These are phyloP conservation scores for Enteromius afrohamiltoni DNA, from an alignment of 2,797 vertebrate species.

Conservation along the genomic window DNA sequence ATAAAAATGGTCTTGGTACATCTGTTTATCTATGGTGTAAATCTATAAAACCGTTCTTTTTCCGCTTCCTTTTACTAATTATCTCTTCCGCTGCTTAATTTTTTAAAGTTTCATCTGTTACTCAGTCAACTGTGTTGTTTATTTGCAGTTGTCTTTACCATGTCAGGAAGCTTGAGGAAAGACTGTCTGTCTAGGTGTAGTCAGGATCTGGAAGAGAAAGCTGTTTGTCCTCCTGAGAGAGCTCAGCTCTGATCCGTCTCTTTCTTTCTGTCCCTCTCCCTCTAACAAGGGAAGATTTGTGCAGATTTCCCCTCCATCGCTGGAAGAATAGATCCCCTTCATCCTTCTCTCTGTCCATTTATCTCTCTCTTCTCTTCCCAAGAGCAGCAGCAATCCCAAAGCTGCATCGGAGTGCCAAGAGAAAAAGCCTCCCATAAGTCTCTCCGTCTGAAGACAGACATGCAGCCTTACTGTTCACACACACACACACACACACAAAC, in stretches of 20 bases:
- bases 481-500: conserved; percentile 44
- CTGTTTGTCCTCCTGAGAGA: conserved; percentile 58
- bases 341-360: conserved; percentile 69
- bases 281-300: conserved; percentile 77
- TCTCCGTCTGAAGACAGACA: conserved; percentile 39
- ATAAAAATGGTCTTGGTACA: conserved; percentile 28
- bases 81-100: not conserved
- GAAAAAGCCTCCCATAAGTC: conserved; percentile 68
- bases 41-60: conserved; percentile 25
- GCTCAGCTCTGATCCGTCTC: conserved; percentile 67
- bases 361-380: conserved; percentile 71
- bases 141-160: conserved; percentile 12
- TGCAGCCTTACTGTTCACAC: conserved; percentile 45
- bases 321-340: conserved; percentile 72
- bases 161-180: conserved; percentile 19
- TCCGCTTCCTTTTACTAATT: not conserved
- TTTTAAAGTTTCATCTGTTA: not conserved
- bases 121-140: not conserved
- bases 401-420: conserved; percentile 64
- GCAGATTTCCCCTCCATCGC: conserved; percentile 70
- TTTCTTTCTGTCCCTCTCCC: conserved; percentile 58
- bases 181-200: conserved; percentile 43
- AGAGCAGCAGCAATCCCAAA: conserved; percentile 71
- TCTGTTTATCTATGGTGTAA: conserved; percentile 30
- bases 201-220: conserved; percentile 61